Evolutionary conservation across 2,113 vertebrate species (phyloP).

Genomic region (Petrocephalus zakoni): DNA sequence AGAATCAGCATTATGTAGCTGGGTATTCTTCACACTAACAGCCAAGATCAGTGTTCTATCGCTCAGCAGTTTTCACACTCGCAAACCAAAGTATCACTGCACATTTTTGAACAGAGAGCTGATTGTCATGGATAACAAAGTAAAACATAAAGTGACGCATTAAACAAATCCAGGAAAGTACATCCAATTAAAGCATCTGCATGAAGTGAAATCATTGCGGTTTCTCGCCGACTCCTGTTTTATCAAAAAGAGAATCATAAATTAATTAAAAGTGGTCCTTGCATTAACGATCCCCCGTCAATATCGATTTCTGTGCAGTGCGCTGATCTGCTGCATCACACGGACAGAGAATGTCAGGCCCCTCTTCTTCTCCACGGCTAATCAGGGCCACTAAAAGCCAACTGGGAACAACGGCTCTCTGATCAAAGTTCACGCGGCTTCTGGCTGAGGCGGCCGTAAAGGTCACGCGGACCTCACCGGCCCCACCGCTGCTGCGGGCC

Average conservation of each 20-base stretch:
- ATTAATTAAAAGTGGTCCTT: conserved; percentile 12
- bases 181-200: background rate
- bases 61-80: background rate
- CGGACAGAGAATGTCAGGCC: conserved; percentile 1
- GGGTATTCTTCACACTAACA: background rate
- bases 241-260: conserved; percentile 8
- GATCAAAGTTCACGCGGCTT: conserved; percentile 13
- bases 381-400: conserved; percentile 19
- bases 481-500: background rate
- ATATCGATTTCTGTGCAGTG: background rate
- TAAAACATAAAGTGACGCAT: background rate
- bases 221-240: background rate
- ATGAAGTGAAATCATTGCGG: background rate
- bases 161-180: background rate
- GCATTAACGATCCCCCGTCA: conserved; percentile 11
- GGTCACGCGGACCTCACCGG: background rate
- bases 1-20: background rate
- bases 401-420: conserved; percentile 5
- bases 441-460: background rate
- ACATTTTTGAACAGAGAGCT: background rate
- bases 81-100: background rate
- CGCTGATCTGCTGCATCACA: conserved; percentile 7
- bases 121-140: background rate
- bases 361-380: background rate
- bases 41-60: background rate